Percentiles rank a stretch among this genome's conserved stretches.
Conservation (phyloP, 2,113 vertebrate genomes). For the Saguinus midas region DNA sequence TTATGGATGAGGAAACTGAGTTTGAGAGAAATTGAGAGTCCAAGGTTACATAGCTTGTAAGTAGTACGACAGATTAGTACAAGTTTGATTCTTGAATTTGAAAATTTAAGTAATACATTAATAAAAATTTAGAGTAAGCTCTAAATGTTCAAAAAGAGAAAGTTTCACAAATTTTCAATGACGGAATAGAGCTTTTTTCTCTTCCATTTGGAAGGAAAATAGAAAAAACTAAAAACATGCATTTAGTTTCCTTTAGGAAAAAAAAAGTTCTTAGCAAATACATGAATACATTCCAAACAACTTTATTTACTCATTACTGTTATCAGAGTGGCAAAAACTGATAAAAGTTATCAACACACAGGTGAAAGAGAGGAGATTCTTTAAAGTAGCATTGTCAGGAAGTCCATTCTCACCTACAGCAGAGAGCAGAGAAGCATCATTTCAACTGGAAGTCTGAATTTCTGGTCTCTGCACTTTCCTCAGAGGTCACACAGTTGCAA, state of each 20-base stretch:
- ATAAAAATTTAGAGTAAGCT: neutral
- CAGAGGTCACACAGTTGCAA: neutral
- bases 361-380: neutral
- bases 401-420: rapidly evolving
- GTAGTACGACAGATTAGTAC: neutral
- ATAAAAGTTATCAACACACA: neutral
- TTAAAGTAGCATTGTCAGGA: neutral
- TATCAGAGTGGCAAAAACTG: neutral
- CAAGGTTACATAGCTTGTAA: neutral
- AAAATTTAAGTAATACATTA: neutral
- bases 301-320: neutral
- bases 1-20: neutral
- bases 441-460: neutral
- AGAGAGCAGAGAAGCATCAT: neutral
- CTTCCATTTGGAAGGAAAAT: neutral
- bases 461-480: neutral
- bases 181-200: neutral
- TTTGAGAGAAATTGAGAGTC: neutral
- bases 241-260: neutral
- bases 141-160: neutral
- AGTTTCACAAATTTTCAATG: neutral
- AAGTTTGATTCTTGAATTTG: neutral
- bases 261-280: neutral
- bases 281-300: neutral
- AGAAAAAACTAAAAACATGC: neutral